Evolutionary conservation across 2,888 invertebrate genomes (phyloP).

Genomic region (Hyppa rectilinea): DNA sequence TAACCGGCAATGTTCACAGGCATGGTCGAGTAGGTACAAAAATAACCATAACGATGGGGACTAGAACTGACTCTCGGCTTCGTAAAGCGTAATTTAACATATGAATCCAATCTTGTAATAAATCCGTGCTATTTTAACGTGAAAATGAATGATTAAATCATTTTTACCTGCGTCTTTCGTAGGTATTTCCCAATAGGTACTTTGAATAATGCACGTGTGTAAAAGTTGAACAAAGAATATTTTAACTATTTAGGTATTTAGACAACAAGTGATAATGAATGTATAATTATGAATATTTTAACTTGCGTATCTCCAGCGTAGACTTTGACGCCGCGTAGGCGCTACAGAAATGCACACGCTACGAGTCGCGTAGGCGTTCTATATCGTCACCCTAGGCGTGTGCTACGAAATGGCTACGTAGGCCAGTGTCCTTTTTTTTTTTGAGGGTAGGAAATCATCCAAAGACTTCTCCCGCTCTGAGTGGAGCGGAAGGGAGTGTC

Average conservation of each 20-base stretch:
- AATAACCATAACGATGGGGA: too few relatives aligned
- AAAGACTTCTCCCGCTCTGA: too few relatives aligned
- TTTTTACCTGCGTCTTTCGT: background rate
- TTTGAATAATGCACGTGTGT: background rate
- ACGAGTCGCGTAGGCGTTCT: constrained; percentile 4
- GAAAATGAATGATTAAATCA: background rate
- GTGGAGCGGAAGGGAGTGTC: too few relatives aligned
- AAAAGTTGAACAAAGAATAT: background rate
- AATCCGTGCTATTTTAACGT: background rate
- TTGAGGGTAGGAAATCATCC: too few relatives aligned
- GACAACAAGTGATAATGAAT: background rate
- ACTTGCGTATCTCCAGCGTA: background rate
- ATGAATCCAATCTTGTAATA: too few relatives aligned
- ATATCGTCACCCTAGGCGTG: background rate
- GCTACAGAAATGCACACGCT: background rate
- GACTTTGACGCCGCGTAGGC: background rate
- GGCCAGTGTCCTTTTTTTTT: too few relatives aligned
- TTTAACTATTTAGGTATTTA: background rate
- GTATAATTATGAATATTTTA: background rate
- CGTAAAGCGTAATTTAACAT: too few relatives aligned
- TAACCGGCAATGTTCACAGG: too few relatives aligned
- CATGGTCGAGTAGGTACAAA: too few relatives aligned
- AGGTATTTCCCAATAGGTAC: background rate
- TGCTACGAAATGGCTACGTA: background rate
- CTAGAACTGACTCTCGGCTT: too few relatives aligned